Conservation (phyloP, 1,140 invertebrate species). For the Amphibalanus amphitrite region DNA sequence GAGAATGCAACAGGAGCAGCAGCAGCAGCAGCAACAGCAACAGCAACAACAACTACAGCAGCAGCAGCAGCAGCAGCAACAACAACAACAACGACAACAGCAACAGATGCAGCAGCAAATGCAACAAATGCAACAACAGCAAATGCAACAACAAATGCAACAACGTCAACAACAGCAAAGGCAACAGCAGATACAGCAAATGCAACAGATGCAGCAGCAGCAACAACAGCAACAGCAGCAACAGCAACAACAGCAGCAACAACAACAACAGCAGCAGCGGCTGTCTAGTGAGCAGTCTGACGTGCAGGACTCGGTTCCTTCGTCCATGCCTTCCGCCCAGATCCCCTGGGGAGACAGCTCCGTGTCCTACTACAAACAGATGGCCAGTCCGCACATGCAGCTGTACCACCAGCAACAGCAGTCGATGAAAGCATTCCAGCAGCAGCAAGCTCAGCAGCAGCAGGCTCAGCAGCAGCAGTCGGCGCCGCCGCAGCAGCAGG, state of each 20-base stretch:
- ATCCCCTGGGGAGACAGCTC: neutral
- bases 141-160: neutral
- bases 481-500: neutral
- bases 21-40: neutral
- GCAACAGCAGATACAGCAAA: neutral
- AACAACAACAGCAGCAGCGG: neutral
- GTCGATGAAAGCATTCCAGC: neutral
- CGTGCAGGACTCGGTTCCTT: neutral
- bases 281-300: neutral
- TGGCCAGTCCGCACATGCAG: constrained; percentile 5
- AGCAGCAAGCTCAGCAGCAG: neutral
- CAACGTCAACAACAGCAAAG: neutral
- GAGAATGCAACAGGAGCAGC: neutral
- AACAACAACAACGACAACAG: neutral
- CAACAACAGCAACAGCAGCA: neutral
- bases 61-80: neutral
- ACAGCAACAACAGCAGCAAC: neutral
- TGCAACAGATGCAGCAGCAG: neutral
- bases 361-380: constrained; percentile 2
- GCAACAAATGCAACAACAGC: neutral
- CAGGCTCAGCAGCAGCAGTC: neutral
- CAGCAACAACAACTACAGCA: neutral
- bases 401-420: constrained; percentile 3
- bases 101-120: neutral
- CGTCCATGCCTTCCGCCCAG: neutral